Conservation (phyloP, 2,888 invertebrate species). For the Drosophila monieri region DNA sequence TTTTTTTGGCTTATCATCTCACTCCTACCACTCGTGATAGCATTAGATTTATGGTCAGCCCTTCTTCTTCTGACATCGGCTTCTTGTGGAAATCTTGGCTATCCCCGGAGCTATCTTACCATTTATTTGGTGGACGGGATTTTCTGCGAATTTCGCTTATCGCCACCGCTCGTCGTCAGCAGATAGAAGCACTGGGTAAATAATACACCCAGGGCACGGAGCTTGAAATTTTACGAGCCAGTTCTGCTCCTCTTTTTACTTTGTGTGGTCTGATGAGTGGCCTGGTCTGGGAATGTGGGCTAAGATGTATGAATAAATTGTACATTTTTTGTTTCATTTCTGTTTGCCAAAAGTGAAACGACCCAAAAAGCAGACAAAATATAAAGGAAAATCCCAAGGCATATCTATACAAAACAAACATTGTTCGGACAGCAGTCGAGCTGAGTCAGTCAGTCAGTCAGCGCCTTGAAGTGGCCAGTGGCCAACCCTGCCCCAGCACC, state of each 20-base stretch:
- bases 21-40: constrained; percentile 22
- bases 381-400: constrained; percentile 57
- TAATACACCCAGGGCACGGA: constrained; percentile 11
- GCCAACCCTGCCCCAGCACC: constrained; percentile 12
- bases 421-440: constrained; percentile 57
- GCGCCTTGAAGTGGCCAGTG: constrained; percentile 69
- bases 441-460: constrained; percentile 52
- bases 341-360: constrained; percentile 40
- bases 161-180: constrained; percentile 16
- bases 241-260: constrained; percentile 3
- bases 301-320: constrained; percentile 31
- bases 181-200: constrained; percentile 27
- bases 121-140: constrained; percentile 34
- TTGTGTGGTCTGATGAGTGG: neutral
- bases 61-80: constrained; percentile 9
- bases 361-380: constrained; percentile 52
- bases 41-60: constrained; percentile 15
- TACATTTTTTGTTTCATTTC: constrained; percentile 20
- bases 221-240: constrained; percentile 39
- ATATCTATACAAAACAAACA: constrained; percentile 74
- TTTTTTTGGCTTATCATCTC: constrained; percentile 17
- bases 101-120: constrained; percentile 23
- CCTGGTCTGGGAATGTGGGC: constrained; percentile 31
- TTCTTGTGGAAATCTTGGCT: constrained; percentile 6
- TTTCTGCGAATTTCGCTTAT: constrained; percentile 40